Conservation (phyloP, 1,140 invertebrate genomes). For the Saccostrea glomerata region DNA sequence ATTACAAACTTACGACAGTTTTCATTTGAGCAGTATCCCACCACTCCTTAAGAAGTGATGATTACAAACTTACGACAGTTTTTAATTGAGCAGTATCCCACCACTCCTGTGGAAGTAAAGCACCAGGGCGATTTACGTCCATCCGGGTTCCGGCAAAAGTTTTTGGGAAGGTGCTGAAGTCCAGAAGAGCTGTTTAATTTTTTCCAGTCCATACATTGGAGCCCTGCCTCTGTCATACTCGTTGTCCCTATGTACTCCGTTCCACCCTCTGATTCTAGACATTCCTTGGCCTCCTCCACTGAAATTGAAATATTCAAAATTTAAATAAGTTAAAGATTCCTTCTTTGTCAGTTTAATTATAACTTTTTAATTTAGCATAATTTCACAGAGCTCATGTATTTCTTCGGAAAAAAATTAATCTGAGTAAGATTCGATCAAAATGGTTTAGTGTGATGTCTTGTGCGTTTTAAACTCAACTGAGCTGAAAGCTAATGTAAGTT, state of each 20-base stretch:
- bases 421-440: too few species aligned
- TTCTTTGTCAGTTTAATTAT: too few species aligned
- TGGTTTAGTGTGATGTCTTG: too few species aligned
- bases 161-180: not conserved
- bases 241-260: not conserved
- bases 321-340: too few species aligned
- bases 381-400: too few species aligned
- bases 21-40: not conserved
- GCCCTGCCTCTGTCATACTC: not conserved
- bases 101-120: not conserved
- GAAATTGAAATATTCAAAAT: not conserved
- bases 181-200: not conserved
- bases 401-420: too few species aligned
- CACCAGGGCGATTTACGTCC: not conserved
- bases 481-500: too few species aligned
- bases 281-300: not conserved
- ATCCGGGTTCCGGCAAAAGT: slow-evolving; percentile 14
- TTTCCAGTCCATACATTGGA: not conserved
- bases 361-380: too few species aligned
- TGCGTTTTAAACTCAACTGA: too few species aligned
- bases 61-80: not conserved
- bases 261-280: not conserved
- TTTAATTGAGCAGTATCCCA: not conserved
- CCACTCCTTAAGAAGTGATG: not conserved
- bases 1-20: not conserved